Conservation (phyloP, 2,113 vertebrate genomes). For the cattle (Bos taurus) region DNA sequence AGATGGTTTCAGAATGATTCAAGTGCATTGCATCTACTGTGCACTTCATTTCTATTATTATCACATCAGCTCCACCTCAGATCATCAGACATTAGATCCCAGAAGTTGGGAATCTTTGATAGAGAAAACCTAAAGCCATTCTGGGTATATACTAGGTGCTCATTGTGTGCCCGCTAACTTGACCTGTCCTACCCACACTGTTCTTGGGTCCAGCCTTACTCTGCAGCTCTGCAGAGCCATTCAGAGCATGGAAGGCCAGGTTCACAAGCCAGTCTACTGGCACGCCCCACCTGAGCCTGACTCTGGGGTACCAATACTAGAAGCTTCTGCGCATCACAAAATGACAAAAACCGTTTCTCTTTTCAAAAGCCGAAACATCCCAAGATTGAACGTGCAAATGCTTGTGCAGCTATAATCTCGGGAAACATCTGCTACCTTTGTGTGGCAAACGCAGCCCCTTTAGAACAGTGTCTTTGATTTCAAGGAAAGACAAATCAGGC, state of each 20-base stretch:
- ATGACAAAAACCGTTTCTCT: conserved; percentile 77
- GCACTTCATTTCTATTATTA: background rate
- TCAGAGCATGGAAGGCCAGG: background rate
- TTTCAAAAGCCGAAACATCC: conserved; percentile 79
- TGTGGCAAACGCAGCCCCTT: conserved; percentile 81
- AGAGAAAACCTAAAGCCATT: background rate
- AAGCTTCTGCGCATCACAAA: conserved; percentile 59
- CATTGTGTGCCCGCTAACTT: background rate
- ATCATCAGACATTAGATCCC: background rate
- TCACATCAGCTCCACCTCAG: background rate
- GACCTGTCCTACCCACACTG: background rate
- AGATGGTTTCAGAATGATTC: background rate
- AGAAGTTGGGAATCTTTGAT: background rate
- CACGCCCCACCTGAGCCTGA: background rate
- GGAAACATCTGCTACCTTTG: conserved; percentile 86
- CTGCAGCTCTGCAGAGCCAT: background rate
- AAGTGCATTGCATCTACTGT: background rate
- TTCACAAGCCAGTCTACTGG: fast-evolving
- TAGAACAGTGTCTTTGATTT: conserved; percentile 85
- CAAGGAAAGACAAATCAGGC: conserved; percentile 85
- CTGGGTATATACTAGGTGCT: background rate
- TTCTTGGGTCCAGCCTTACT: fast-evolving
- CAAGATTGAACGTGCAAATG: conserved; percentile 74
- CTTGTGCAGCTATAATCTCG: conserved; percentile 81
- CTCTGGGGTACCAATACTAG: conserved; percentile 44